Base-by-base conservation (phyloP, 2,797 vertebrate species). In the Phoxinus dragarum region DNA sequence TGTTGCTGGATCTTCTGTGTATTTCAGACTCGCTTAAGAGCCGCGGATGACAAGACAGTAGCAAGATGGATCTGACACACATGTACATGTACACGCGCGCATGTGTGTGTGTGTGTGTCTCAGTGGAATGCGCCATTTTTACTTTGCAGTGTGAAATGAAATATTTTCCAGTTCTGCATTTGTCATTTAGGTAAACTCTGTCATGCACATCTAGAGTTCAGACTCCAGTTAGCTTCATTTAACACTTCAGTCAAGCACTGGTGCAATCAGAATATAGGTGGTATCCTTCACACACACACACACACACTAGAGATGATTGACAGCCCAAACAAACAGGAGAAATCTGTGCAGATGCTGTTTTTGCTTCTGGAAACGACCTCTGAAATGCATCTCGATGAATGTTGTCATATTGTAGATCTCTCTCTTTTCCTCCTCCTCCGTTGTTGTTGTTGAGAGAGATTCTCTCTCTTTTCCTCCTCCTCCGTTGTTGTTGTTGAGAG, bases 41-140 rank as follows among this genome's bases (percentile, higher is more conserved):
- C 64, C 7, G 0, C 5, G 59, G 64, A 81, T 38, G 64, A 69
- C 64, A 80, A 84, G n/a, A 42, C 27, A 17, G 19, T 42, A 47
- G 67, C 67, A n/a, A 44, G 56, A 52, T 21, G 34, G 23, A 54
- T 17, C 54, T 44, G 17, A 16, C 73, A 84, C 81, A 84, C 71
- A 71, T 73, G n/a, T n/a, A n/a, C n/a, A n/a, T n/a, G n/a, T n/a
- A n/a, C n/a, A n/a, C n/a, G n/a, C n/a, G n/a, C n/a, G n/a, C n/a
- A n/a, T n/a, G 11, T 2, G n/a, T 40, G n/a, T 79, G n/a, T n/a
- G n/a, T n/a, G n/a, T n/a, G n/a, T n/a, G n/a, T n/a, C 81, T 78
- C 78, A 38, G 66, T 80, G 85, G 79, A 59, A 83, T 54, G 77
- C 87, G 88, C 52, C 27, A 87, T 89, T 90, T 91, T 85, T 91